A percentile compares a stretch with the other conserved stretches of the same genome.
phyloP scores from a whole-genome alignment of 2,113 vertebrate genomes.

The Calypte anna region DNA sequence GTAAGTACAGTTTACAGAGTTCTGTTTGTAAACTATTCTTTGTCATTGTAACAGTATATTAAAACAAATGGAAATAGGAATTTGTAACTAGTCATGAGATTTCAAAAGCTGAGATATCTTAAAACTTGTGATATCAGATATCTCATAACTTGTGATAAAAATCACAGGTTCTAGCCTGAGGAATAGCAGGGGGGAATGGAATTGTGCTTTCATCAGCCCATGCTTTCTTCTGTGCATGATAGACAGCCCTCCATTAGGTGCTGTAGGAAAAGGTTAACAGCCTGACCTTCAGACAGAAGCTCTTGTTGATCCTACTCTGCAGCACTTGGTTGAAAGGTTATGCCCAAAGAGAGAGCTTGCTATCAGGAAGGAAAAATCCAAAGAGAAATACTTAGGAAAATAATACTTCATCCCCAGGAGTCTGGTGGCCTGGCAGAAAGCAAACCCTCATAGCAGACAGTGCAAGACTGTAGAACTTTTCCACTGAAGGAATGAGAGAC shows the following conservation, averaged over 20 bases:
- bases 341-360: conserved; percentile 15
- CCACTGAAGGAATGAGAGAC: not conserved
- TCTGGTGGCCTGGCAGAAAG: not conserved
- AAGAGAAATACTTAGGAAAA: not conserved
- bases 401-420: not conserved
- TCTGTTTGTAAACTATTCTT: not conserved
- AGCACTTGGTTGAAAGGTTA: conserved; percentile 29
- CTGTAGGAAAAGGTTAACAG: conserved; percentile 24
- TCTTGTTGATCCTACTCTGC: conserved; percentile 34
- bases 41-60: not conserved
- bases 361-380: not conserved
- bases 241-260: not conserved
- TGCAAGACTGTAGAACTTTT: not conserved
- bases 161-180: not conserved
- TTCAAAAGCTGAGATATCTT: not conserved
- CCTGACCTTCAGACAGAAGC: conserved; percentile 26
- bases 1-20: not conserved
- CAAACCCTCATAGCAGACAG: not conserved
- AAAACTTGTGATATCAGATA: not conserved
- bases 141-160: not conserved
- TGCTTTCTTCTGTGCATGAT: not conserved
- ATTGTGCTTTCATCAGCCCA: not conserved
- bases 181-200: not conserved
- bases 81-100: not conserved
- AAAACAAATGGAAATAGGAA: not conserved